Evolutionary conservation across 2,797 vertebrate species (phyloP), one percentile per base, ranked within the genome.

Genomic region (Danio choprae): DNA sequence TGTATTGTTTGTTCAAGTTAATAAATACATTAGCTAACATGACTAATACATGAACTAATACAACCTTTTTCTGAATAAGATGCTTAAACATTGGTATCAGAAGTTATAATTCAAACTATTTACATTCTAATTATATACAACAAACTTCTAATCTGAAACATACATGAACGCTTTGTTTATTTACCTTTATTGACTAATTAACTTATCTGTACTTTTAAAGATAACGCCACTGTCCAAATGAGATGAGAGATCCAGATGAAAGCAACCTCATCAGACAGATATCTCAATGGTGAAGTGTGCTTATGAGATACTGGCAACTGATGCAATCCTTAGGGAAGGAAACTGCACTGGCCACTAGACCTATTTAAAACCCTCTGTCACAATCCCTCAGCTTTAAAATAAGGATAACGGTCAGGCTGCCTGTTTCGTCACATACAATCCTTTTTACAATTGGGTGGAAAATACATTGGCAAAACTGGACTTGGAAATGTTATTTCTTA

Each of bases 241-340:
- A 51, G 48, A 51, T 12, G 48, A 51, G 48, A 51, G 12, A 4
- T 55, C 4, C 15, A 51, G 9, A 51, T 51, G 8, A 36, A 51
- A 69, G 15, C 16, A 13, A 46, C 12, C 11, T 4, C 46, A 51
- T 41, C 4, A 40, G 18, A 51, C 41, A 53, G 48, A 44, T 62
- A 40, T 50, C 7, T 81, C 67, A 68, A 38, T 79, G 65, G 53
- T 64, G 64, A 36, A 46, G 68, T 80, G 82, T 84, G 77, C 80
- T 85, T 87, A 83, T 71, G 88, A 85, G 88, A 87, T 90, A 86
- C 90, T 86, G 90, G 86, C 90, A 84, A 88, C 87, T 94, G 92
- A 94, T 85, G 93, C 92, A 95, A 95, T 92, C 91, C 88, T 87
- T 87, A 91, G 88, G 93, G 93, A 94, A 94, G 93, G 93, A 94